Percentiles rank a stretch among this genome's conserved stretches.
Conservation (phyloP, 2,113 vertebrate genomes). For the Poeciliopsis occidentalis region DNA sequence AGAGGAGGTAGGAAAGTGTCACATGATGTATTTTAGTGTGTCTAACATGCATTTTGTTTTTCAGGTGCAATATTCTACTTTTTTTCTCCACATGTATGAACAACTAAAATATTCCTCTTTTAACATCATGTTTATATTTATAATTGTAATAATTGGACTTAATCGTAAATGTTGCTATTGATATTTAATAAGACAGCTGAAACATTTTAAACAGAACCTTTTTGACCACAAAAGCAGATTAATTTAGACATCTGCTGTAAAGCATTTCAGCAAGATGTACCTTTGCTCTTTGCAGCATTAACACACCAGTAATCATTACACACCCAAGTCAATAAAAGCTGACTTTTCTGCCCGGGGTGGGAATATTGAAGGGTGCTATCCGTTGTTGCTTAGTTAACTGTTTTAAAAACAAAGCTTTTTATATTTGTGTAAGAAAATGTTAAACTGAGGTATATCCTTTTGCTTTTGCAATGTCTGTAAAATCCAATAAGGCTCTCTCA, state of each 20-base stretch:
- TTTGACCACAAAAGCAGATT: neutral
- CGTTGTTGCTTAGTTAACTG: neutral
- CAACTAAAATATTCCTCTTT: neutral
- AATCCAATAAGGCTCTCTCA: neutral
- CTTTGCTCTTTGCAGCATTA: constrained; percentile 65
- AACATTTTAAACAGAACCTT: too few relatives aligned
- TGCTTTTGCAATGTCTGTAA: neutral
- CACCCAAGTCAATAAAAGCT: neutral
- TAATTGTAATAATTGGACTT: neutral
- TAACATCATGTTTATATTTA: neutral
- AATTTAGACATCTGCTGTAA: neutral
- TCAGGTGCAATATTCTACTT: neutral
- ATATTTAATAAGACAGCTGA: neutral
- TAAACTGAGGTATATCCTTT: neutral
- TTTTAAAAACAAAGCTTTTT: neutral
- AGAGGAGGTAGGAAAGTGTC: constrained; percentile 84
- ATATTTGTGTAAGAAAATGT: neutral
- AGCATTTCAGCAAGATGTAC: constrained; percentile 33
- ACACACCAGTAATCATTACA: constrained; percentile 66
- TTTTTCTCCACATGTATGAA: neutral
- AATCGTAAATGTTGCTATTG: neutral
- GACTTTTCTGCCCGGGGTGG: neutral
- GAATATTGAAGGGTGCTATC: neutral
- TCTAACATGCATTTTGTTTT: neutral
- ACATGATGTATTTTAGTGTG: neutral